Evolutionary conservation across 2,888 invertebrate species (phyloP), one percentile per base, ranked within the genome.

Genomic region (Tetheella fluctuosa): DNA sequence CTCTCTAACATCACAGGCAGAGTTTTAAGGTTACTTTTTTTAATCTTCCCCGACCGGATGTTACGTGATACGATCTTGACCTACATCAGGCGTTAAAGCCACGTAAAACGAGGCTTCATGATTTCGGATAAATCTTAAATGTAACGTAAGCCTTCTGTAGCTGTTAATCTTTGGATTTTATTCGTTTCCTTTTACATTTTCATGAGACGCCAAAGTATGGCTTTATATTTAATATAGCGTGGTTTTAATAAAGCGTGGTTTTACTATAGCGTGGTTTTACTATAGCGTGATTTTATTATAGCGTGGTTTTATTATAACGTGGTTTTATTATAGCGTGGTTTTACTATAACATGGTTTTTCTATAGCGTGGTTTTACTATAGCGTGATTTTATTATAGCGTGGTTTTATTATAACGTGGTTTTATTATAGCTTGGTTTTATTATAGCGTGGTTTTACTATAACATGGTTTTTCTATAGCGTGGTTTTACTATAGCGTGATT

Each of bases 1-100:
- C 23, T 25, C 23, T 52, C 13, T 23, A 25, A 23, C 13, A 25
- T 23, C 52, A 23, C 25, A 25, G 28, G 2, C 1, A 48, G 20
- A 20, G 2, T 3, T 20, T 7, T 37, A 34, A 15, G 54, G 34
- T 5, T 17, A 25, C 25, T 37, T 55, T 55, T 55, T 34, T 48
- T 48, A 48, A 48, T 48, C 37, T 39, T 39, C 48, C 20, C 13
- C 34, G n/a, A 10, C 54, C 30, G 54, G 54, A 34, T 30, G 30
- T 54, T 28, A 54, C 64, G 61, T 48, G 28, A 57, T 64, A 67
- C 59, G 64, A 56, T 58, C 70, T 75, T 76, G 76, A 76, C 76
- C 76, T 54, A 70, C 42, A 70, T 76, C 48, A 59, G 17, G 57
- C 25, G 54, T 37, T 12, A 55, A 34, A 55, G 55, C 55, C 55